phyloP scores from a whole-genome alignment of 2,888 invertebrate species.

The Tetropium fuscum region DNA sequence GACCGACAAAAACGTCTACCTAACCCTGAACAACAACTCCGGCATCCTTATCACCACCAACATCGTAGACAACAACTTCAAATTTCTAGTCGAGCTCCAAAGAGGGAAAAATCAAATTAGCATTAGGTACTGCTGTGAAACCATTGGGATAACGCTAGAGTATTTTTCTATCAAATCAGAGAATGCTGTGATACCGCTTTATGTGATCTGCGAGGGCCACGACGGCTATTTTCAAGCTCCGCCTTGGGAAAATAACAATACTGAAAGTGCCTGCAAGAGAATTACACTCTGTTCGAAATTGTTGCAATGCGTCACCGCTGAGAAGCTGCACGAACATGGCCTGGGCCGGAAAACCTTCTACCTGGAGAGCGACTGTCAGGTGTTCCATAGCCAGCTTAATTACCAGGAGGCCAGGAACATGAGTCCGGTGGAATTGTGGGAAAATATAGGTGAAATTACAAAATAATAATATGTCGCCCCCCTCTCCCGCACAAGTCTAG shows the following conservation, averaged over 20 bases:
- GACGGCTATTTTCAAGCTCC: constrained; percentile 81
- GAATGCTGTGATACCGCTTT: constrained; percentile 80
- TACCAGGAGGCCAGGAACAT: constrained; percentile 78
- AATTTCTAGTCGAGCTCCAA: constrained; percentile 74
- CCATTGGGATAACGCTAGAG: constrained; percentile 67
- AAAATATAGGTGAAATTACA: constrained; percentile 55
- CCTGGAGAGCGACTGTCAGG: constrained; percentile 79
- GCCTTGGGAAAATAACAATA: constrained; percentile 67
- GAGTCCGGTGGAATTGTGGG: constrained; percentile 86
- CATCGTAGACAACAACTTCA: constrained; percentile 74
- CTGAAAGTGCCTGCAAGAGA: constrained; percentile 79
- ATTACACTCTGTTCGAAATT: constrained; percentile 83
- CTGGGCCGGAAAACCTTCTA: constrained; percentile 85
- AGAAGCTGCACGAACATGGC: constrained; percentile 85
- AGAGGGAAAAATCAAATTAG: constrained; percentile 74
- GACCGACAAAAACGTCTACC: constrained; percentile 34
- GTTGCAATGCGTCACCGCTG: constrained; percentile 88
- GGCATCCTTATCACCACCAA: constrained; percentile 33
- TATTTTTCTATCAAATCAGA: constrained; percentile 72
- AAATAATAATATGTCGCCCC: no score
- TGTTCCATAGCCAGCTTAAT: constrained; percentile 80
- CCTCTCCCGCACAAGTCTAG: no score
- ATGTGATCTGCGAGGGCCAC: constrained; percentile 85
- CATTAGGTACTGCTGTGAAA: constrained; percentile 70
- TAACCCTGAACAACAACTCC: constrained; percentile 30